Evolutionary conservation across 1,140 invertebrate genomes (phyloP), one percentile per base, ranked within the genome.

Genomic region (Tribolium madens): DNA sequence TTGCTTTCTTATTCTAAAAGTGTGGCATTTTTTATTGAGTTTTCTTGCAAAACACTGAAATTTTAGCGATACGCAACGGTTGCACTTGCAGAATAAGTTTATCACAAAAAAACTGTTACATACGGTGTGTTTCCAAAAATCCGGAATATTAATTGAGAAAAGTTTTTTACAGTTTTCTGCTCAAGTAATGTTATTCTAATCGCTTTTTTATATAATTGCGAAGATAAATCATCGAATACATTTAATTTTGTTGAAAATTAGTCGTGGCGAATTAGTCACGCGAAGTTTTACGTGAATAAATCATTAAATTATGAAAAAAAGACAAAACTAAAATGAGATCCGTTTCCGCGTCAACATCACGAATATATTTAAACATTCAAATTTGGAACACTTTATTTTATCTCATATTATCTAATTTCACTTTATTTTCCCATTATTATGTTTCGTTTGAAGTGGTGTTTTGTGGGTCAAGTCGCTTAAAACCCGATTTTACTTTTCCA

Each of bases 211-310:
- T 64, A 33, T 64, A 64, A 64, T 64, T 64, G 31, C 26, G 26
- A 26, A 64, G 57, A 64, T 64, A 64, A 64, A 64, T 64, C 57
- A 64, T 33, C 26, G 9, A 64, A 64, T 64, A 36, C 5, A n/a
- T 60, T 60, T 60, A 60, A 60, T 60, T 60, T 26, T 7, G 57
- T 64, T 64, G 33, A 64, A 64, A 64, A 64, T 64, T 64, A 36
- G 57, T 64, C 12, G 21, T 2, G 26, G 26, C 1, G 17, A 64
- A 64, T 64, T 64, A 64, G 57, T 64, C 57, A 64, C 57, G 57
- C 57, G 57, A 64, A 26, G 57, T 36, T 36, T 14, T 36, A 36
- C 18, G 33, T 26, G 31, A 33, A 57, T 57, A 64, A 64, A 64
- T 64, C 57, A 64, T 64, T 14, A 13, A 10, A 6, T 10, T n/a